Evolutionary conservation across 2,797 vertebrate species (phyloP).

Genomic region (Atherinosoma microstoma): DNA sequence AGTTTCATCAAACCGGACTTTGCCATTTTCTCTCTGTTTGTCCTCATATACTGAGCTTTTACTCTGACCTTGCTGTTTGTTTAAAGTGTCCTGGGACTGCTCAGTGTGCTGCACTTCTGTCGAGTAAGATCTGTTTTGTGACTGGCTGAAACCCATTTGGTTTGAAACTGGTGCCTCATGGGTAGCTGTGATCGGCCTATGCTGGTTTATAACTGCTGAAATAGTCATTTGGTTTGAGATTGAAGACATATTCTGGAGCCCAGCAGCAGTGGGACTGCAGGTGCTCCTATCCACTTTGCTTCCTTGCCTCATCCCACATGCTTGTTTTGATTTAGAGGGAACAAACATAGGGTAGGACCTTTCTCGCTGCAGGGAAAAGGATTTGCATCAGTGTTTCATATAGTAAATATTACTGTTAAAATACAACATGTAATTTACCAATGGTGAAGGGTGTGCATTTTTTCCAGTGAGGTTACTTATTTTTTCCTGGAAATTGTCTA

Average conservation of each 20-base stretch:
- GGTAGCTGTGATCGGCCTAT: constrained; percentile 26
- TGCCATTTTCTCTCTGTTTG: constrained; percentile 41
- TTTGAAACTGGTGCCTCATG: constrained; percentile 33
- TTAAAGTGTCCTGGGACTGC: constrained; percentile 36
- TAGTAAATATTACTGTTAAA: constrained; percentile 3
- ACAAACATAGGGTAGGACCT: constrained; percentile 70
- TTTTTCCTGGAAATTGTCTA: constrained; percentile 80
- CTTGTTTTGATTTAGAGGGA: constrained; percentile 71
- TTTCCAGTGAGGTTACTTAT: constrained; percentile 58
- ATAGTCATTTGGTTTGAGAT: constrained; percentile 22
- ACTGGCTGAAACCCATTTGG: constrained; percentile 31
- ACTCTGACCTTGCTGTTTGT: constrained; percentile 20
- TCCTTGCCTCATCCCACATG: constrained; percentile 63
- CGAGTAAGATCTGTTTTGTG: constrained; percentile 22
- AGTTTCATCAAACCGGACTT: constrained; percentile 50
- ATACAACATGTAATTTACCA: constrained; percentile 68
- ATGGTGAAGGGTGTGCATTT: constrained; percentile 58
- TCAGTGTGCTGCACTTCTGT: constrained; percentile 27
- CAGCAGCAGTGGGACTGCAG: constrained; percentile 25
- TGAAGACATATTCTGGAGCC: constrained; percentile 24
- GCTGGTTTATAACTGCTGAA: constrained; percentile 24
- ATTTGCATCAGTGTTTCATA: constrained; percentile 9
- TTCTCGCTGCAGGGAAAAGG: constrained; percentile 75
- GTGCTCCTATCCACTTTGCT: constrained; percentile 34
- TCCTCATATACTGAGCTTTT: constrained; percentile 21